Base-by-base conservation (phyloP, 1,140 invertebrate genomes). In the Pogonus chalceus region DNA sequence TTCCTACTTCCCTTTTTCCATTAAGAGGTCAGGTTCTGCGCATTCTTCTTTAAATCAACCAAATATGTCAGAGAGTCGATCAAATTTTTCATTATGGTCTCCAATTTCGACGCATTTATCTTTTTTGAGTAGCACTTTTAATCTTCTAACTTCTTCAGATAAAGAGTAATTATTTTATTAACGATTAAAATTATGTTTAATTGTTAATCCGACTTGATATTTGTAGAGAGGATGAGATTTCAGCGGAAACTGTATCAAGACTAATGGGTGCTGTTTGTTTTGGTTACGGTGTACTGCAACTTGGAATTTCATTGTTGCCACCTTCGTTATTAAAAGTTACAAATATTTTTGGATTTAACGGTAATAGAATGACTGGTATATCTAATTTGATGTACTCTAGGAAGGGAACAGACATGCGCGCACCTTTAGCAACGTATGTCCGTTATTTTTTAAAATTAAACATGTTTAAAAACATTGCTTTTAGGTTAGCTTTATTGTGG, bases 241-340 rank as follows among this genome's bases (percentile, higher is more conserved):
- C 73, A 46, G 71, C 73, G 2, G 70, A 74, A 14, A 74, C 77
- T 49, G 73, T 85, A 1, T 65, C 71, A 1, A 67, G 83, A n/a
- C 65, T 87, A 18, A 79, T 85, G 75, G 77, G 77, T 1, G 80
- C 82, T 0, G 81, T 85, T 2, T 83, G 81, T 61, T 87, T 88
- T 66, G 84, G 84, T 7, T 87, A 85, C 60, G 84, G 85, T 4
- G 71, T 84, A 35, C 84, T 87, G 60, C 84, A 86, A 61, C 65
- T 88, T 23, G 83, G 81, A 56, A 76, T 85, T 43, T 86, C 84
- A 14, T 71, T 87, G 35, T 68, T 86, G 16, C 84, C 85, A 9
- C 79, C 83, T 0, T 81, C 82, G 12, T 65, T 87, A 16, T 62
- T 86, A 1, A 79, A 79, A 58, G 62, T 86, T 12, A 83, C 83